These are phyloP conservation scores for Drosophila rellima DNA, from an alignment of 2,888 invertebrate genomes.

Conservation along the genomic window DNA sequence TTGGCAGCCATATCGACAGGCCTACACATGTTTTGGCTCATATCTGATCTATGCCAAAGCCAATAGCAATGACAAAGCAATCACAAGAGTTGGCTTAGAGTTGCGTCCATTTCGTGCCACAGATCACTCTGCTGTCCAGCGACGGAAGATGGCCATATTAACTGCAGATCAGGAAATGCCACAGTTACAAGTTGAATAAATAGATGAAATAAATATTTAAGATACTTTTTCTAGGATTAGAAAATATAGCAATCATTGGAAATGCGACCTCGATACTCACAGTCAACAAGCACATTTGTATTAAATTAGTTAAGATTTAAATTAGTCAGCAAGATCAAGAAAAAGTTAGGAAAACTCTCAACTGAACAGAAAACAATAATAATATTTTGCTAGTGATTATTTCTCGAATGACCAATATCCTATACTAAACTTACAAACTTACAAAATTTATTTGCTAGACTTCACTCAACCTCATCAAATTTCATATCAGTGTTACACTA, in stretches of 20 bases:
- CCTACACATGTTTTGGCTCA: conserved; percentile 73
- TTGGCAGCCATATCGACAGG: conserved; percentile 68
- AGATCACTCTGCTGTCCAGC: conserved; percentile 53
- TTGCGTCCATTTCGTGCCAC: conserved; percentile 36
- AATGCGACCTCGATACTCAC: too few species aligned
- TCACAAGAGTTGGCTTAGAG: conserved; percentile 20
- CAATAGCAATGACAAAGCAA: conserved; percentile 75
- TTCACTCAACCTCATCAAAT: too few species aligned
- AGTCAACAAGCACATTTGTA: too few species aligned
- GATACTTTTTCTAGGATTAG: too few species aligned
- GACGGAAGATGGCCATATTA: background rate
- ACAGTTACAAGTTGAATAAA: background rate
- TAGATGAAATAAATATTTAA: background rate
- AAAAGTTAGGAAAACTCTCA: background rate
- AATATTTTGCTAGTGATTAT: background rate
- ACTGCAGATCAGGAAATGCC: conserved; percentile 3
- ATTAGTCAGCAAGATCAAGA: background rate
- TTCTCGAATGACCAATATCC: too few species aligned
- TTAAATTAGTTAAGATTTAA: too few species aligned
- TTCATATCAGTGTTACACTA: too few species aligned
- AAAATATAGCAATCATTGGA: too few species aligned
- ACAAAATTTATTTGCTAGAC: background rate
- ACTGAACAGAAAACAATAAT: background rate
- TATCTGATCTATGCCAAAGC: conserved; percentile 70
- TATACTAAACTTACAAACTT: background rate